Evolutionary conservation across 1,140 invertebrate species (phyloP), one percentile per base, ranked within the genome.

Genomic region (Pogonus chalceus): DNA sequence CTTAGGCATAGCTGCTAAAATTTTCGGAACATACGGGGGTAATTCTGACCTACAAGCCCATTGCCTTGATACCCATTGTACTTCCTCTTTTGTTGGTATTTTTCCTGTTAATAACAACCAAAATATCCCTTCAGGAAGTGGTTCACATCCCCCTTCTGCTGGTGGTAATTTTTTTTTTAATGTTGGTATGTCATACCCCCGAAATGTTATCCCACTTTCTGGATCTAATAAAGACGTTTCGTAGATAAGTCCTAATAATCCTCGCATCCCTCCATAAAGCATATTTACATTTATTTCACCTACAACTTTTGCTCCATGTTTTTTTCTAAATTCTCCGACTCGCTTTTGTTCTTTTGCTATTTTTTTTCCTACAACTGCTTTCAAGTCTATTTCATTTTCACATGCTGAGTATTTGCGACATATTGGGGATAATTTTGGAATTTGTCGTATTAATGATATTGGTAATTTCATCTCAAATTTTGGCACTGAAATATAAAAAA

Each of bases 241-340:
- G 69, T 88, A 93, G 0, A 98, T 90, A 35, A 98, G 73, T 58
- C 90, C 92, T 69, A 90, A 92, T 70, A 98, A 96, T 20, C 92
- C 92, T 65, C 94, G 79, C 95, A 98, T 98, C 53, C 95, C 95
- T 65, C 95, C 94, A 73, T 98, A 98, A 79, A 96, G 90, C 89
- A 94, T 94, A 67, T 98, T 94, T 50, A 99, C 84, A 61, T 92
- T 97, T 62, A 98, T 88, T 68, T 97, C 90, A 57, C 96, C 95
- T 64, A 97, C 86, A 75, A 92, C 90, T 49, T 84, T 87, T 51
- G 73, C 63, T 4, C 93, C 94, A 85, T 93, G 77, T 57, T 85
- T 72, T 69, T 94, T 92, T 35, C 93, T 81, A 72, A 99, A 98
- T 20, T 83, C 81, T 66, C 88, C 90, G 7, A 98, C 85, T 63